A percentile compares a stretch with the other conserved stretches of the same genome.
Evolutionary conservation across 1,140 invertebrate species (phyloP).

Genomic region (Drosophila arizonae): DNA sequence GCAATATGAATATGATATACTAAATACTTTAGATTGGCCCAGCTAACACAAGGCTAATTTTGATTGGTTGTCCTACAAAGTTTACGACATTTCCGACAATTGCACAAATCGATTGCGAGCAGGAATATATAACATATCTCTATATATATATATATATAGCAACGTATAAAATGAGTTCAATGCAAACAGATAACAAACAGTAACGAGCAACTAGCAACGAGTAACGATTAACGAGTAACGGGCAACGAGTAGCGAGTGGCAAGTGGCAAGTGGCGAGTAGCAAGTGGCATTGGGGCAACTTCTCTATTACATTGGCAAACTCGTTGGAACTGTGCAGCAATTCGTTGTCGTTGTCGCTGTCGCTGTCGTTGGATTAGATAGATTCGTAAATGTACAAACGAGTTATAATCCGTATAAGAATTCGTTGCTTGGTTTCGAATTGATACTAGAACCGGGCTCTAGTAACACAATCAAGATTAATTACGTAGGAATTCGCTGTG

Average conservation of each 20-base stretch:
- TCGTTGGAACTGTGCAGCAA: slow-evolving; percentile 24
- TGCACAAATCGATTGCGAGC: slow-evolving; percentile 10
- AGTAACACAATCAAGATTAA: slow-evolving; percentile 48
- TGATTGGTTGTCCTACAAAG: background rate
- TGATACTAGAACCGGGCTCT: slow-evolving; percentile 23
- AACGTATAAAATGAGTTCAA: slow-evolving; percentile 16
- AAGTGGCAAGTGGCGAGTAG: slow-evolving; percentile 11
- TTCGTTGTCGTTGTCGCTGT: slow-evolving; percentile 26
- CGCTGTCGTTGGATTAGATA: slow-evolving; percentile 18
- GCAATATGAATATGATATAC: slow-evolving; percentile 13
- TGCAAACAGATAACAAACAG: slow-evolving; percentile 25
- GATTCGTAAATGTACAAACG: slow-evolving; percentile 25
- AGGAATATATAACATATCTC: background rate
- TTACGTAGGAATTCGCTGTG: slow-evolving; percentile 37
- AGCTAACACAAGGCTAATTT: slow-evolving; percentile 49
- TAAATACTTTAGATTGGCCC: slow-evolving; percentile 16
- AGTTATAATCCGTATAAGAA: slow-evolving; percentile 28
- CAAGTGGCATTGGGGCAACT: slow-evolving; percentile 1
- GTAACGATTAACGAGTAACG: slow-evolving; percentile 24
- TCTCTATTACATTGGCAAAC: slow-evolving; percentile 38
- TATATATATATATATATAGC: background rate
- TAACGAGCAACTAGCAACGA: slow-evolving; percentile 30
- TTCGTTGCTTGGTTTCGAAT: slow-evolving; percentile 18
- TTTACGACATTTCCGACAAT: slow-evolving; percentile 9
- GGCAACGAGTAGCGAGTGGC: slow-evolving; percentile 19